Evolutionary conservation across 2,797 vertebrate species (phyloP).

Genomic region (Enteromius mattozi): DNA sequence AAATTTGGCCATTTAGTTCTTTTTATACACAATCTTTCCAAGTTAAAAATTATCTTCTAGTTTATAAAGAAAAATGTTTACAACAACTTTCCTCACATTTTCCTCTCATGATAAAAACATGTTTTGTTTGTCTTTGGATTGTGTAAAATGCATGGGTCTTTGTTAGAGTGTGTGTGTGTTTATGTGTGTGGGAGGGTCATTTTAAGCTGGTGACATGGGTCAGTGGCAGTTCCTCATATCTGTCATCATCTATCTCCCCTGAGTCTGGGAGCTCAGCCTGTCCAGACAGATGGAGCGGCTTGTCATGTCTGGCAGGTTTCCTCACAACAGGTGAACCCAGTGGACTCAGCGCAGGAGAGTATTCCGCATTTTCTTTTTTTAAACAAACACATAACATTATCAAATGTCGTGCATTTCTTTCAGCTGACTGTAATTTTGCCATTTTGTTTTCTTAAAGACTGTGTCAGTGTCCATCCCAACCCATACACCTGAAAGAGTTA

Average conservation of each 20-base stretch:
- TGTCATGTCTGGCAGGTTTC: conserved; percentile 75
- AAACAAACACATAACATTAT: background rate
- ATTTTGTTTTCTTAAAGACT: background rate
- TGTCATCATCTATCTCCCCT: conserved; percentile 56
- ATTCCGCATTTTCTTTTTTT: conserved; percentile 17
- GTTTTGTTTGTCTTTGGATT: conserved; percentile 16
- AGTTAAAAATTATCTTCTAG: background rate
- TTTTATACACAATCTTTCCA: background rate
- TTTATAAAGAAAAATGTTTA: background rate
- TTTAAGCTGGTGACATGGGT: conserved; percentile 62
- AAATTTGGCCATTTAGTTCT: background rate
- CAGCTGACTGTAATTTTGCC: background rate
- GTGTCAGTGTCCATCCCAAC: background rate
- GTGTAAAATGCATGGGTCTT: conserved; percentile 25
- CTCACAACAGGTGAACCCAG: conserved; percentile 61
- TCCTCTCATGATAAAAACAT: background rate
- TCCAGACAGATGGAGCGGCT: conserved; percentile 75
- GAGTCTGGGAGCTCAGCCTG: conserved; percentile 51
- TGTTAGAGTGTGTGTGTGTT: conserved; percentile 36
- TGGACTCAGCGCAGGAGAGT: conserved; percentile 56
- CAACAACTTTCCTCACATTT: background rate
- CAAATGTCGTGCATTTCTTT: background rate
- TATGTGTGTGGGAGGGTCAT: conserved; percentile 38
- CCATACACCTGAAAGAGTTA: background rate
- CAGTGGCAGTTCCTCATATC: conserved; percentile 55